Evolutionary conservation across 2,888 invertebrate species (phyloP).

Genomic region (Chromoteleia sp.): DNA sequence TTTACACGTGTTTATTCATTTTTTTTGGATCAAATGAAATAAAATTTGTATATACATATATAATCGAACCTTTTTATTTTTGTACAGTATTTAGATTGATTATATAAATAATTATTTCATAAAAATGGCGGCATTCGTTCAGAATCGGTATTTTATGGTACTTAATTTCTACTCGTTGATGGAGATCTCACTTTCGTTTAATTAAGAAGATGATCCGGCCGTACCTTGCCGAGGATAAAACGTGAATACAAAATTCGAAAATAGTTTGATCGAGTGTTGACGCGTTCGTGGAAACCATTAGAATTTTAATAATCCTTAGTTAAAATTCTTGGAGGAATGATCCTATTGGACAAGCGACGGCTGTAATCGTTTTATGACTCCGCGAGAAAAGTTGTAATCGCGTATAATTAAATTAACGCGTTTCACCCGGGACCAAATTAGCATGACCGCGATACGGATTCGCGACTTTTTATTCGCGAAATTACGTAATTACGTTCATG

Average conservation of each 20-base stretch:
- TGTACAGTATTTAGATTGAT: not conserved
- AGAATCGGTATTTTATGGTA: conserved; percentile 31
- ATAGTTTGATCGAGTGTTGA: conserved; percentile 47
- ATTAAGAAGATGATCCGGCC: conserved; percentile 40
- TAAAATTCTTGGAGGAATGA: conserved; percentile 26
- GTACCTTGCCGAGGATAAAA: conserved; percentile 35
- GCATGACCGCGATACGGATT: conserved; percentile 14
- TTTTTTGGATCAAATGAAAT: too few species aligned
- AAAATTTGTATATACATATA: too few species aligned
- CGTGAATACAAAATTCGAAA: conserved; percentile 50
- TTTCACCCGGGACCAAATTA: conserved; percentile 23
- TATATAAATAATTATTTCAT: conserved; percentile 36
- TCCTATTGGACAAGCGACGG: conserved; percentile 4
- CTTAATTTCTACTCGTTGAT: conserved; percentile 31
- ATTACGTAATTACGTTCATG: conserved; percentile 43
- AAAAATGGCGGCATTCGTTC: conserved; percentile 40
- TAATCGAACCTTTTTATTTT: too few species aligned
- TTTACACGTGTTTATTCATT: too few species aligned
- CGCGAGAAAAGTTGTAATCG: conserved; percentile 32
- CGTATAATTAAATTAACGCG: conserved; percentile 44
- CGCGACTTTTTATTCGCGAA: conserved; percentile 34
- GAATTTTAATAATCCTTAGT: conserved; percentile 40
- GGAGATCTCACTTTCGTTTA: conserved; percentile 55
- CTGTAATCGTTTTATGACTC: not conserved
- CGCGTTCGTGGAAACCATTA: conserved; percentile 29